Conservation (phyloP, 2,888 invertebrate species). For the Siphonodentalium dalli region DNA sequence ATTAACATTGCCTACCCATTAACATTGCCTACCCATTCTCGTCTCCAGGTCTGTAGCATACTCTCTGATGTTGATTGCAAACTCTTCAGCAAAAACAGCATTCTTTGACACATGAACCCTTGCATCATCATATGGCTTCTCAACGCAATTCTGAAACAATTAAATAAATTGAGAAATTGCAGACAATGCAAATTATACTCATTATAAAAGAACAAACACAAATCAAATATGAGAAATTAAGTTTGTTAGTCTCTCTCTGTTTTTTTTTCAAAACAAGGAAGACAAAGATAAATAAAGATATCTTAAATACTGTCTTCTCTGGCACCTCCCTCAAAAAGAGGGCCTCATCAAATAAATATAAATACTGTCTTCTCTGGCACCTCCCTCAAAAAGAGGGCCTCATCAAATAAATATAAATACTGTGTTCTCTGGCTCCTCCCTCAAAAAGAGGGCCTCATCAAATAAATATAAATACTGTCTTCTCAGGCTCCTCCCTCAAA, state of each 20-base stretch:
- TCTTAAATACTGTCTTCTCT: no score
- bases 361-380: no score
- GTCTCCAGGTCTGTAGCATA: constrained; percentile 62
- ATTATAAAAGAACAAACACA: not conserved
- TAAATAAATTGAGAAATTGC: not conserved
- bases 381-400: no score
- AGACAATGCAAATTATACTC: not conserved
- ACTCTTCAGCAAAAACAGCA: constrained; percentile 71
- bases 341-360: no score
- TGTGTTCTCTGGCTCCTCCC: no score
- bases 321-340: no score
- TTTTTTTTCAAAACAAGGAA: not conserved
- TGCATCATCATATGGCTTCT: constrained; percentile 64
- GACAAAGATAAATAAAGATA: no score
- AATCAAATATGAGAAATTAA: not conserved
- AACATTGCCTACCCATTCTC: constrained; percentile 54
- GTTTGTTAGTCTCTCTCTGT: not conserved
- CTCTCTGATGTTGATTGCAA: constrained; percentile 74
- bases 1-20: no score
- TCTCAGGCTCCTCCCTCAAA: no score
- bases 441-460: no score
- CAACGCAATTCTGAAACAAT: constrained; percentile 61
- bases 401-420: no score
- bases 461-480: no score
- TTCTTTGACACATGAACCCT: constrained; percentile 64